Conservation (phyloP, 2,888 invertebrate genomes). For the Cryptus viduatorius region DNA sequence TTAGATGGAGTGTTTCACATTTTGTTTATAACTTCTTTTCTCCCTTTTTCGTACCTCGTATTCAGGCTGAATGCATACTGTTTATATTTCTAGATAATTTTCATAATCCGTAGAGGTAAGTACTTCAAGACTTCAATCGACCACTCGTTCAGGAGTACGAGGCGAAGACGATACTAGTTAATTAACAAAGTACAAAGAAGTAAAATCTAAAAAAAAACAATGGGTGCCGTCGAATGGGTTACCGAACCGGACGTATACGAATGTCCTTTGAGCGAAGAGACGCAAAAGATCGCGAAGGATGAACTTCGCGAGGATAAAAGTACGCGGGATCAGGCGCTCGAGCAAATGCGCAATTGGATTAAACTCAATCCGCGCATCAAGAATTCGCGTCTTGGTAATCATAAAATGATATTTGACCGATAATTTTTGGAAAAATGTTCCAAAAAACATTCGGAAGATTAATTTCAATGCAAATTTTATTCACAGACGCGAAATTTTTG, state of each 20-base stretch:
- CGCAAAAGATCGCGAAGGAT: slow-evolving; percentile 88
- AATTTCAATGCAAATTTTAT: not conserved
- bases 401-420: not conserved
- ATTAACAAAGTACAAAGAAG: not conserved
- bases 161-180: not conserved
- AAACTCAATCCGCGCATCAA: slow-evolving; percentile 90
- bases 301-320: slow-evolving; percentile 90
- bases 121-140: not conserved
- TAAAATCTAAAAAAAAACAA: slow-evolving; percentile 58
- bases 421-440: not conserved
- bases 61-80: not conserved
- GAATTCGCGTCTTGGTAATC: slow-evolving; percentile 89
- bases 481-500: slow-evolving; percentile 89
- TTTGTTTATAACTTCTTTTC: slow-evolving; percentile 2
- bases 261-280: slow-evolving; percentile 88
- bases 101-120: slow-evolving; percentile 11
- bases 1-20: not conserved
- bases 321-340: slow-evolving; percentile 88
- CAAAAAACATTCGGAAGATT: not conserved
- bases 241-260: slow-evolving; percentile 89
- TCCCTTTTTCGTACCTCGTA: not conserved
- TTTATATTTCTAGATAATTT: slow-evolving; percentile 20
- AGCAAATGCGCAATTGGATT: slow-evolving; percentile 90
- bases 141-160: not conserved
- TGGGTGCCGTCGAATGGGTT: slow-evolving; percentile 85